Conservation (phyloP, 2,888 invertebrate species). For the Drosophila basisetae region DNA sequence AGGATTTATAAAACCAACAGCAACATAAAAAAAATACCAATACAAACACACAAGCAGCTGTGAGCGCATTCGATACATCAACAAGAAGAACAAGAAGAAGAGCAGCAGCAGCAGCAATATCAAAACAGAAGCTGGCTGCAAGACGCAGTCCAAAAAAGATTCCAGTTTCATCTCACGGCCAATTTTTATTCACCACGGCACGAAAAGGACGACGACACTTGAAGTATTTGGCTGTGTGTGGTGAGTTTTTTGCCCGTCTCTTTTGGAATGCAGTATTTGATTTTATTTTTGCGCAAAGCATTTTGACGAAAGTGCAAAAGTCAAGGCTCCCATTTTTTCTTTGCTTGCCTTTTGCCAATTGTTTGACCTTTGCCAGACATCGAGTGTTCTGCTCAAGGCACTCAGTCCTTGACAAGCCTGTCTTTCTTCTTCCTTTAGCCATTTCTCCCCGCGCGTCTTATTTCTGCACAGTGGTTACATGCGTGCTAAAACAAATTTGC, state of each 20-base stretch:
- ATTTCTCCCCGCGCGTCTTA: background rate
- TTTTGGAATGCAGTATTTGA: slow-evolving; percentile 32
- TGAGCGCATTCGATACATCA: slow-evolving; percentile 34
- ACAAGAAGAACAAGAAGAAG: slow-evolving; percentile 29
- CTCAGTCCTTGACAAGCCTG: slow-evolving; percentile 56
- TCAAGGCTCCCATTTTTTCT: slow-evolving; percentile 63
- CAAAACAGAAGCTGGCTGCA: slow-evolving; percentile 62
- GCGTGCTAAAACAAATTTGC: slow-evolving; percentile 2
- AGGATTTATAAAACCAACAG: slow-evolving; percentile 62
- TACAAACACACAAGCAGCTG: slow-evolving; percentile 61
- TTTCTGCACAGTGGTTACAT: slow-evolving; percentile 46
- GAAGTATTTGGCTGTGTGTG: slow-evolving; percentile 56
- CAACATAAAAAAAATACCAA: slow-evolving; percentile 43
- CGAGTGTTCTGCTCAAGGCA: slow-evolving; percentile 40
- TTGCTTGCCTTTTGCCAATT: slow-evolving; percentile 29
- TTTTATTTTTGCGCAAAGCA: slow-evolving; percentile 41
- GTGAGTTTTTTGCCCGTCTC: slow-evolving; percentile 55
- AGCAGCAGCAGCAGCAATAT: slow-evolving; percentile 43
- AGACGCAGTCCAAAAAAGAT: slow-evolving; percentile 50
- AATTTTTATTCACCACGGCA: slow-evolving; percentile 35
- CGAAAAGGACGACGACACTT: slow-evolving; percentile 64
- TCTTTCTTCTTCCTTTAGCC: background rate
- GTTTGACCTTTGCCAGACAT: slow-evolving; percentile 69
- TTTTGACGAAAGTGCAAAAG: slow-evolving; percentile 77
- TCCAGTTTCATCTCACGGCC: slow-evolving; percentile 62